Percentiles rank a stretch among this genome's conserved stretches.
Conservation (phyloP, 2,888 invertebrate genomes). For the Darwinula stevensoni region DNA sequence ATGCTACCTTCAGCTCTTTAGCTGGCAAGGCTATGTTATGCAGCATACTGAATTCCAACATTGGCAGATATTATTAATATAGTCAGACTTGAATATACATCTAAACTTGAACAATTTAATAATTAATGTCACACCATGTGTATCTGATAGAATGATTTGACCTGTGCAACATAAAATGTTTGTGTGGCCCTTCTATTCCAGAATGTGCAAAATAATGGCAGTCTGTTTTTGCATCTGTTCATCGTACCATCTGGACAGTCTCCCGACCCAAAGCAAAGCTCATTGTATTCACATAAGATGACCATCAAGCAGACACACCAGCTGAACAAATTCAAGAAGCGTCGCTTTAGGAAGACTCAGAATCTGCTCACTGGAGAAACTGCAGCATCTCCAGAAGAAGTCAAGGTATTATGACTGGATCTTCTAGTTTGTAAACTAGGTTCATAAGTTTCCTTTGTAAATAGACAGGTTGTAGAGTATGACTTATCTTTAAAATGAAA, state of each 20-base stretch:
- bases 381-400: slow-evolving; percentile 35
- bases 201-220: slow-evolving; percentile 49
- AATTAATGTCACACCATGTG: no score
- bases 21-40: no score
- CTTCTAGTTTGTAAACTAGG: no score
- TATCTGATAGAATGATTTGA: background rate
- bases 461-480: no score
- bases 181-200: slow-evolving; percentile 10
- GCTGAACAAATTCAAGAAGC: slow-evolving; percentile 68
- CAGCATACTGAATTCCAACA: no score
- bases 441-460: no score
- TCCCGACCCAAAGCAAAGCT: slow-evolving; percentile 37
- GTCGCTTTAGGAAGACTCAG: slow-evolving; percentile 55
- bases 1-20: no score
- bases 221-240: slow-evolving; percentile 70
- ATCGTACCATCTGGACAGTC: slow-evolving; percentile 47
- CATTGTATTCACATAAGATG: slow-evolving; percentile 31
- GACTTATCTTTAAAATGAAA: no score
- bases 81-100: no score
- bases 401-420: no score
- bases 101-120: no score
- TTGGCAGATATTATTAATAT: no score
- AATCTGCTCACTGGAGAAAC: slow-evolving; percentile 81
- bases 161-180: background rate
- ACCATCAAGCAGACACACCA: slow-evolving; percentile 43